Percentiles rank a stretch among this genome's conserved stretches.
Evolutionary conservation across 1,140 invertebrate genomes (phyloP).

Genomic region (Bombus consobrinus): DNA sequence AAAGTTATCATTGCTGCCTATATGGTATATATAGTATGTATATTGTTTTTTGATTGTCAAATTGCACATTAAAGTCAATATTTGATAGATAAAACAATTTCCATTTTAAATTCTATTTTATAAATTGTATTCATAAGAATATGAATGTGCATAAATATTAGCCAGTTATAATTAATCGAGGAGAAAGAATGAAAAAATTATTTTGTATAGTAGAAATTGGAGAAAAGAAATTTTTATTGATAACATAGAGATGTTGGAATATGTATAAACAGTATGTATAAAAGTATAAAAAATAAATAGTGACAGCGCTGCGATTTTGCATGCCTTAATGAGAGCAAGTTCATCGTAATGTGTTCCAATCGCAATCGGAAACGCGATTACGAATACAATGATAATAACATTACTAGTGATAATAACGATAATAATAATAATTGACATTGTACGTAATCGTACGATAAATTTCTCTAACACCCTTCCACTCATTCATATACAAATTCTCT

Average conservation of each 20-base stretch:
- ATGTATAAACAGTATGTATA: conserved; percentile 67
- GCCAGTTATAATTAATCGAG: neutral
- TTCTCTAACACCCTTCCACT: conserved; percentile 4
- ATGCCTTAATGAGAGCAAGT: conserved; percentile 52
- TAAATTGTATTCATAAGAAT: neutral
- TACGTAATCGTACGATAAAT: conserved; percentile 44
- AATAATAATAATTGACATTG: conserved; percentile 52
- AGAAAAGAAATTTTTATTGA: conserved; percentile 63
- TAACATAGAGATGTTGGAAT: conserved; percentile 42
- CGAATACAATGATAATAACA: conserved; percentile 14
- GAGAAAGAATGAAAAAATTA: neutral
- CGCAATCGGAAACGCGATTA: conserved; percentile 17
- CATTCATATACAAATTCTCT: neutral
- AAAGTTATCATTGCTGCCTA: neutral
- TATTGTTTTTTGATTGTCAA: neutral
- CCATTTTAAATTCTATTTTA: neutral
- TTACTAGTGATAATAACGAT: conserved; percentile 19
- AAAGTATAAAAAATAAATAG: conserved; percentile 76
- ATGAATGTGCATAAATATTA: neutral
- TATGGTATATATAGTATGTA: neutral
- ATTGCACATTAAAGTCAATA: neutral
- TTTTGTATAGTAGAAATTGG: neutral
- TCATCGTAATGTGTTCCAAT: conserved; percentile 19
- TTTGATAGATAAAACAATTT: neutral
- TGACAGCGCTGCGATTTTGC: conserved; percentile 43